Conservation (phyloP, 2,888 invertebrate genomes). For the Drosophila cyrtoloma region DNA sequence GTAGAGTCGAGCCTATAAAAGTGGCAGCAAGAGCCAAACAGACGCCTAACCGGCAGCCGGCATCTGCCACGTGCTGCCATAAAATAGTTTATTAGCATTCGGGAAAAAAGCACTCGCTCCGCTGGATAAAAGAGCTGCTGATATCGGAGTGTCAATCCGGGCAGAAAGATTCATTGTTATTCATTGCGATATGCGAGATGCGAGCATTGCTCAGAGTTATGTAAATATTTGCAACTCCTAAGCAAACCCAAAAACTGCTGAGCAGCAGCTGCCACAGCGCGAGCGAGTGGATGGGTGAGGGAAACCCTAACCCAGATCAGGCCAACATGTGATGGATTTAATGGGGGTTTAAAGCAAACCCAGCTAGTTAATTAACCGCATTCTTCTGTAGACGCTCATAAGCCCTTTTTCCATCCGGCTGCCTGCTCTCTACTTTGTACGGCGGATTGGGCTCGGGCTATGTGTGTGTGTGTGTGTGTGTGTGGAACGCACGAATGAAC, state of each 20-base stretch:
- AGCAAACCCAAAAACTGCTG: slow-evolving; percentile 54
- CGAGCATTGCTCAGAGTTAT: slow-evolving; percentile 8
- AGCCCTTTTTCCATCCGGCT: slow-evolving; percentile 7
- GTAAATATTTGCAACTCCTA: slow-evolving; percentile 62
- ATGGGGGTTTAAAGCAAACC: neutral
- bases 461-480: neutral
- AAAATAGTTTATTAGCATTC: slow-evolving; percentile 74
- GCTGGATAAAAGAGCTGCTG: slow-evolving; percentile 2
- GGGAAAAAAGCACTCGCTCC: neutral
- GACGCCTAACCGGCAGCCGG: slow-evolving; percentile 37
- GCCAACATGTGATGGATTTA: neutral
- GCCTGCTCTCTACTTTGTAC: neutral
- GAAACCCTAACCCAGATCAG: neutral
- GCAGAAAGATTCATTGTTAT: slow-evolving; percentile 15
- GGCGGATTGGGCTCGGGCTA: neutral
- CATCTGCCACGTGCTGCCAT: slow-evolving; percentile 59
- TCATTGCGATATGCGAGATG: neutral
- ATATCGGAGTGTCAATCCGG: slow-evolving; percentile 7
- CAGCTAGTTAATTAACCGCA: slow-evolving; percentile 59
- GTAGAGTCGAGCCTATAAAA: slow-evolving; percentile 7
- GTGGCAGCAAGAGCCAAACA: slow-evolving; percentile 24
- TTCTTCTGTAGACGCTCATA: slow-evolving; percentile 18
- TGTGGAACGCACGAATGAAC: neutral
- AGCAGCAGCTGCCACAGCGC: slow-evolving; percentile 25
- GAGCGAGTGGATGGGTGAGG: slow-evolving; percentile 6